Conservation (phyloP, 2,113 vertebrate species). For the Laticauda laticaudata region DNA sequence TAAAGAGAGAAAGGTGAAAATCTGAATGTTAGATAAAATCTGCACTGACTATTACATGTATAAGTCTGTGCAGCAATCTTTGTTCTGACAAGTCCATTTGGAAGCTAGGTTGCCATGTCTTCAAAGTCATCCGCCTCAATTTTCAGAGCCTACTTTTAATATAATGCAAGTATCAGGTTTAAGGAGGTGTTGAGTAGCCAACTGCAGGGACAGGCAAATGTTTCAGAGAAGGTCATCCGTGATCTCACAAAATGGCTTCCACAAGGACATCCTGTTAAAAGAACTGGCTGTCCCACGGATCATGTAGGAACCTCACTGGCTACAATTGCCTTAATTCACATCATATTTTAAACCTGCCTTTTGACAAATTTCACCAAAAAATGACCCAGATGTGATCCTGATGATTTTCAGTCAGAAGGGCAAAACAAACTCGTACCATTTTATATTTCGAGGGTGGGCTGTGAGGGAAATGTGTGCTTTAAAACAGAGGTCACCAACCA, state of each 20-base stretch:
- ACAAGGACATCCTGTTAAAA: not conserved
- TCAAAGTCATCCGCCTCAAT: not conserved
- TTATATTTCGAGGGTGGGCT: not conserved
- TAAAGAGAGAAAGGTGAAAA: constrained; percentile 4
- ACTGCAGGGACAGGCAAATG: not conserved
- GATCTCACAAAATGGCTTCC: not conserved
- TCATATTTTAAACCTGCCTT: not conserved
- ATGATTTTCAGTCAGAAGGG: not conserved
- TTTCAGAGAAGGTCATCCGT: not conserved
- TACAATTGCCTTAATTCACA: not conserved
- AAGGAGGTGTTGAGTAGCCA: not conserved
- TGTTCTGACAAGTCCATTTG: not conserved
- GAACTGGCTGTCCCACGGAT: not conserved
- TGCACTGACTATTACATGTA: not conserved
- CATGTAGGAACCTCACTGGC: not conserved
- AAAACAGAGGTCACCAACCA: not conserved
- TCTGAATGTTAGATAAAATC: not conserved
- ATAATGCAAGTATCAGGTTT: not conserved
- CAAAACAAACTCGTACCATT: not conserved
- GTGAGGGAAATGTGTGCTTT: not conserved
- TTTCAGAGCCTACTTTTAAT: not conserved
- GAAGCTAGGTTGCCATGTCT: not conserved
- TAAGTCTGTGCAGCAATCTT: not conserved
- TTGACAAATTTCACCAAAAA: not conserved
- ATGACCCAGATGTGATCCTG: not conserved